Evolutionary conservation across 2,797 vertebrate genomes (phyloP).

Genomic region (Trachops cirrhosus): DNA sequence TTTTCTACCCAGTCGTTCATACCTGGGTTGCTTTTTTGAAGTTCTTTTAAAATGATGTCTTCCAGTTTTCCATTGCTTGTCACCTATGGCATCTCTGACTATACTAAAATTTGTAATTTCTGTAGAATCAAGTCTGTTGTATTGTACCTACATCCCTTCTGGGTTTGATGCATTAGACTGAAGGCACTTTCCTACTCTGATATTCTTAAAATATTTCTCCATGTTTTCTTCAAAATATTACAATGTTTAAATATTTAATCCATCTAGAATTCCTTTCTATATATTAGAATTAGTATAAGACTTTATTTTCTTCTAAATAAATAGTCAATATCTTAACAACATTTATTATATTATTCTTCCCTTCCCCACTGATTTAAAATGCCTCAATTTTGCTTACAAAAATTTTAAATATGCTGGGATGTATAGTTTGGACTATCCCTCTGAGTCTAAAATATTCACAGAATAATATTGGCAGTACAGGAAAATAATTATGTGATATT

Average conservation of each 20-base stretch:
- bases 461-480: not conserved
- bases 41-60: not conserved
- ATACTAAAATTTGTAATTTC: not conserved
- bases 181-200: not conserved
- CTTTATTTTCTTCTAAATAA: constrained; percentile 26
- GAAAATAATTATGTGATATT: not conserved
- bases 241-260: not conserved
- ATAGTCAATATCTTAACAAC: not conserved
- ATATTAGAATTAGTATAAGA: not conserved
- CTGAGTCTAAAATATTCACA: not conserved
- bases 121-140: not conserved
- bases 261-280: not conserved
- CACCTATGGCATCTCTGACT: not conserved
- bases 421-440: not conserved
- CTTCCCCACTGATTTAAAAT: not conserved
- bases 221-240: not conserved
- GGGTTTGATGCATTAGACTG: not conserved
- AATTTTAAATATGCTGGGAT: not conserved
- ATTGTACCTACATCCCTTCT: not conserved
- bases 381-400: not conserved
- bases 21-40: not conserved
- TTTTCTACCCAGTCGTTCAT: not conserved
- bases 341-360: constrained; percentile 6
- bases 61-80: not conserved
- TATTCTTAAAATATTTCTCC: not conserved